These are phyloP conservation scores for Augiades crinisus DNA, from an alignment of 2,888 invertebrate genomes.

Conservation along the genomic window DNA sequence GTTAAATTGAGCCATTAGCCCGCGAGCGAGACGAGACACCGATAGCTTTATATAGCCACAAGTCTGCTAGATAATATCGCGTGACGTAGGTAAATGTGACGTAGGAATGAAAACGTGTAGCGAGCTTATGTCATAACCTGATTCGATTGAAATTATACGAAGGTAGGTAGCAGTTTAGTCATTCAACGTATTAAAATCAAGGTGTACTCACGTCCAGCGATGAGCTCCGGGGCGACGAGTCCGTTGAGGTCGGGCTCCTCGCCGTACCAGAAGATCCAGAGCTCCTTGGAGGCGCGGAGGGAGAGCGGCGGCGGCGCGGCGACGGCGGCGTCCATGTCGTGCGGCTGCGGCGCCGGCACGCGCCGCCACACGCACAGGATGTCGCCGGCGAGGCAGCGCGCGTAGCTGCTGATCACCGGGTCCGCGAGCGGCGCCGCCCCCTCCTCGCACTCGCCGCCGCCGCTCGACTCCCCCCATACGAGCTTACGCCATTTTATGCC, in stretches of 20 bases:
- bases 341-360: constrained; percentile 82
- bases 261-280: constrained; percentile 99
- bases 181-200: too few relatives aligned
- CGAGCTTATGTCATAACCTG: too few relatives aligned
- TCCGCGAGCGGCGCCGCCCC: constrained; percentile 89
- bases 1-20: constrained; percentile 62
- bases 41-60: neutral
- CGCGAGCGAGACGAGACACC: constrained; percentile 30
- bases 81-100: neutral
- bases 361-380: constrained; percentile 99
- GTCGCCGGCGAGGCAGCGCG: constrained; percentile 95
- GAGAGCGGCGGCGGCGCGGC: constrained; percentile 87
- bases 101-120: too few relatives aligned
- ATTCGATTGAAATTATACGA: too few relatives aligned
- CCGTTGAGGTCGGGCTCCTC: constrained; percentile 95
- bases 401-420: constrained; percentile 94
- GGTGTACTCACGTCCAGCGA: constrained; percentile 89
- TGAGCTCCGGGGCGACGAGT: constrained; percentile 92
- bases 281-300: constrained; percentile 94
- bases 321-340: constrained; percentile 76
- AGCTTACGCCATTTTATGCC: constrained; percentile 99
- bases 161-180: too few relatives aligned
- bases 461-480: constrained; percentile 87
- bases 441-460: constrained; percentile 84
- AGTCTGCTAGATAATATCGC: constrained; percentile 1